Base-by-base conservation (phyloP, 2,113 vertebrate species). In the Pterophyllum scalare region DNA sequence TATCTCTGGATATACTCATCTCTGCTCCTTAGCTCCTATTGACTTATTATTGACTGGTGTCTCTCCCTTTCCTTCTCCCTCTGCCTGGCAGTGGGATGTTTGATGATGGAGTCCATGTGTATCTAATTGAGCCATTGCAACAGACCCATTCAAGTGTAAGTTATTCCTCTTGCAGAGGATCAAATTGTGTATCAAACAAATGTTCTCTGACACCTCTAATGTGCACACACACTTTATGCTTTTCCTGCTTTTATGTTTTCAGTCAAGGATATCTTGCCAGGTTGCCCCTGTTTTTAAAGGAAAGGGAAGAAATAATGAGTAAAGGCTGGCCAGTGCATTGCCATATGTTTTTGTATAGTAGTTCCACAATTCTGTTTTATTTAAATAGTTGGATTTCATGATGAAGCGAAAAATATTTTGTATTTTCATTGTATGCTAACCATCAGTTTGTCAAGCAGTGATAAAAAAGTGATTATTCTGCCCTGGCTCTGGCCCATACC, bases 101-200 rank as follows among this genome's bases (percentile, higher is more conserved):
- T 96, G 98, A 99, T 91, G 98, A 99, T 82, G 94, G 92, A 80
- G 89, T 94, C 88, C 95, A 97, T 13, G 75, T 96, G 77, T 99
- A 99, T 86, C 95, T 97, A 93, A 98, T 99, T 92, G 97, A 99
- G 91, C 98, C 98, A 0, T 81, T 96, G 91, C 95, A 96, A 82
- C 95, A 97, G 93, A 96, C 90, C 75, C 97, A 98, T 88, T 94
- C 89, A 74, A 93, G 94, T 80, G 98, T 99, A 96, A 97, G 98
- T 97, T 75, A 84, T 89, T 91, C 35, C 28, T 33, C 20, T 60
- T 1, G 9, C 64, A 56, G 52, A 7, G 11, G 64, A 72, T 7
- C 40, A n/a, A 81, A 80, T 59, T 62, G 77, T 75, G 31, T 31
- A 38, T 57, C 67, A 77, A 26, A 35, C 62, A 56, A 20, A 58